Evolutionary conservation across 2,888 invertebrate species (phyloP), one percentile per base, ranked within the genome.

Genomic region (Coleophora deauratella): DNA sequence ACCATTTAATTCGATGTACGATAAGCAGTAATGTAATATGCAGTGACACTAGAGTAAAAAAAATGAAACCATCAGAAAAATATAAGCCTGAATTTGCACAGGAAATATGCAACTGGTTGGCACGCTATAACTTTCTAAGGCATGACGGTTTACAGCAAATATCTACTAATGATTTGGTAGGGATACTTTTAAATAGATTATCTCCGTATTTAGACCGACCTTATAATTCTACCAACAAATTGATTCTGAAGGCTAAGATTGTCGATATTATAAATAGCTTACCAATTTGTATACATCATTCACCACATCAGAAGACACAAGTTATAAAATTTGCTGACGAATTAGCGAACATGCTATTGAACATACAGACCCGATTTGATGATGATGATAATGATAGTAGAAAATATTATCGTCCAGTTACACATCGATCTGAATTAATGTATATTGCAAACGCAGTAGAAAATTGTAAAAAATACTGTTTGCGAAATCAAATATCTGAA

Each of bases 231-330:
- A 55, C 54, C 11, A 51, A 51, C 33, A 66, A 63, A 45, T 40
- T 52, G 0, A 42, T 53, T 3, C 37, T 71, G 2, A 63, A 62
- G 53, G 51, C 44, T 3, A 52, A 63, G 42, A 64, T 72, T 10
- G 36, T 60, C 6, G 53, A 59, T 1, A 49, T 63, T 2, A 40
- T 71, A 30, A 41, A 59, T 33, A 49, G 46, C 27, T 33, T 65
- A 10, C 51, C 58, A 6, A 35, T 48, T 11, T 43, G 40, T 27
- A 9, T 51, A 4, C 33, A 40, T 28, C 45, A 34, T 11, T 37
- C 44, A 9, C 43, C 42, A 27, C 45, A 48, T 32, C 50, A 43
- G 32, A 37, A n/a, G 10, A 9, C 50, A n/a, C 41, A 54, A 15
- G 21, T 62, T 0, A 54, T 54, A 41, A 54, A 42, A 42, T 46